These are phyloP conservation scores for Catocala nupta DNA, from an alignment of 2,888 invertebrate genomes.

Conservation along the genomic window DNA sequence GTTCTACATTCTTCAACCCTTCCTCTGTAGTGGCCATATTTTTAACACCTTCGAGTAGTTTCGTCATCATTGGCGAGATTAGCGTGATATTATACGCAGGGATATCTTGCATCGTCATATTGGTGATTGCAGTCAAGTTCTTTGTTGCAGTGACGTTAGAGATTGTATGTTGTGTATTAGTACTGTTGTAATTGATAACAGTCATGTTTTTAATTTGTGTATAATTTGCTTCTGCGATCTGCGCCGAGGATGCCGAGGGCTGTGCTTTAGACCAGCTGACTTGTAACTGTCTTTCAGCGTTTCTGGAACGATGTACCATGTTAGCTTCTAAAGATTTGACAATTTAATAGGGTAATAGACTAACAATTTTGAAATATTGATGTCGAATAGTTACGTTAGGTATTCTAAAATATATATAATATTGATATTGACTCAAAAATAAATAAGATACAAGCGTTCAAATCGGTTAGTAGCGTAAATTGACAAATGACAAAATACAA, in stretches of 20 bases:
- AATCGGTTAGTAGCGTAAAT: too few species aligned
- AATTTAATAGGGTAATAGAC: neutral
- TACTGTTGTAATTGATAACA: slow-evolving; percentile 19
- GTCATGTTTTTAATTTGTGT: slow-evolving; percentile 43
- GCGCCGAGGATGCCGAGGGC: slow-evolving; percentile 37
- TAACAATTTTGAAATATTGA: too few species aligned
- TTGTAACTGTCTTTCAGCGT: slow-evolving; percentile 58
- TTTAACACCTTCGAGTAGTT: slow-evolving; percentile 68
- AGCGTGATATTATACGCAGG: slow-evolving; percentile 36
- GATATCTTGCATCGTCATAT: slow-evolving; percentile 35
- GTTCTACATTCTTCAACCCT: slow-evolving; percentile 61
- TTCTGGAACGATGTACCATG: slow-evolving; percentile 58
- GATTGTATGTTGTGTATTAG: neutral
- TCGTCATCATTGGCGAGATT: slow-evolving; percentile 65
- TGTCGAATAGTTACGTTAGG: too few species aligned
- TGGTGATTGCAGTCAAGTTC: slow-evolving; percentile 45
- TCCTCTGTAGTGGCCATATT: slow-evolving; percentile 68
- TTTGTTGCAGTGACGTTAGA: slow-evolving; percentile 15
- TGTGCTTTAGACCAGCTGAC: slow-evolving; percentile 64
- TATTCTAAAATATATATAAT: too few species aligned
- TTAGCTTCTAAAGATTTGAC: neutral
- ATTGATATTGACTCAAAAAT: too few species aligned
- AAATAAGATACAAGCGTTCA: too few species aligned
- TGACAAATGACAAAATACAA: too few species aligned
- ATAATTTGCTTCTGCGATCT: slow-evolving; percentile 27